These are phyloP conservation scores for Siniperca knerii DNA, from an alignment of 2,113 vertebrate genomes.

Conservation along the genomic window DNA sequence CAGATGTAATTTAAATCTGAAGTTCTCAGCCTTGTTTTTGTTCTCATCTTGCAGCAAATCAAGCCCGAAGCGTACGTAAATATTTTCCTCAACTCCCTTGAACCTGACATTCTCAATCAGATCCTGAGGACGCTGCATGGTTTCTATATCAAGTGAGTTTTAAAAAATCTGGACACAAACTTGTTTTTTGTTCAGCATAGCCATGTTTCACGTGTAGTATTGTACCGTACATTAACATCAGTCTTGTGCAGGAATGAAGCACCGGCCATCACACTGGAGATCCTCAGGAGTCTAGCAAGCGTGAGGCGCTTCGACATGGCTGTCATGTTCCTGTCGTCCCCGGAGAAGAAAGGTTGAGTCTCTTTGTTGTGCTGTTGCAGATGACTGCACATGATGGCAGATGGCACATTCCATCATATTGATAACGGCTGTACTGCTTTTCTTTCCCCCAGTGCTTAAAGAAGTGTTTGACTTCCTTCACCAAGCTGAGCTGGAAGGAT, in stretches of 20 bases:
- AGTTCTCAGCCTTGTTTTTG: neutral
- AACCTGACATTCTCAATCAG: slow-evolving; percentile 92
- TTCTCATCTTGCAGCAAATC: slow-evolving; percentile 89
- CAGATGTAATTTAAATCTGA: neutral
- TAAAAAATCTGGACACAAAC: neutral
- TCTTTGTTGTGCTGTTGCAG: neutral
- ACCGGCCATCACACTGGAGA: slow-evolving; percentile 85
- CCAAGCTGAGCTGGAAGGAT: slow-evolving; percentile 80
- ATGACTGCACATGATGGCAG: no score
- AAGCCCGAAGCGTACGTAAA: slow-evolving; percentile 86
- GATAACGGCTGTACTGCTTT: neutral
- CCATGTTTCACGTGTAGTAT: neutral
- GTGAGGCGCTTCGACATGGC: slow-evolving; percentile 95
- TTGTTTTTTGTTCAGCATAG: neutral
- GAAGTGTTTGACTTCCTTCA: slow-evolving; percentile 89
- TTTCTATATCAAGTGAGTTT: slow-evolving; percentile 91
- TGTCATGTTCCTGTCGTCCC: slow-evolving; percentile 94
- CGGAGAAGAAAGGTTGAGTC: slow-evolving; percentile 90
- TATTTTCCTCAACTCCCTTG: slow-evolving; percentile 93
- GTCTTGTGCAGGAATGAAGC: slow-evolving; percentile 86
- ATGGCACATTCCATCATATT: neutral
- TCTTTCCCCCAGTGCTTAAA: slow-evolving; percentile 82
- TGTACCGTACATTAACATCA: neutral
- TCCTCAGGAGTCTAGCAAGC: slow-evolving; percentile 88
- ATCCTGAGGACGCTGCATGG: slow-evolving; percentile 90